A percentile compares a stretch with the other conserved stretches of the same genome.
Conservation (phyloP, 2,888 invertebrate species). For the Cerastis rubricosa region DNA sequence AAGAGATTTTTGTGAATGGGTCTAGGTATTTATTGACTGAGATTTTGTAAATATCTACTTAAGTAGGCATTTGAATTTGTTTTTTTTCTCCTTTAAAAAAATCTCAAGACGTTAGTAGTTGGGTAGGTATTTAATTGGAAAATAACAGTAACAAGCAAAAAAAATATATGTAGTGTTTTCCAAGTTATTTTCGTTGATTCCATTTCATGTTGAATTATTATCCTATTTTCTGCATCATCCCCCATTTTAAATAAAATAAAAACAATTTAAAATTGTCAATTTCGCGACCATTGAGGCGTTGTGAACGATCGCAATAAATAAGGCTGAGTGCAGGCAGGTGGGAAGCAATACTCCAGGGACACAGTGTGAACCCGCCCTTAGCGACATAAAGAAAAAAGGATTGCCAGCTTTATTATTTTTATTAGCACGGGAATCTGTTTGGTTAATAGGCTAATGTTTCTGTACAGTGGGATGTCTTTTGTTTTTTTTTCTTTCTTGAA, state of each 20-base stretch:
- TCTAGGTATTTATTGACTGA: conserved; percentile 39
- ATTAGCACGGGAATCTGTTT: conserved; percentile 81
- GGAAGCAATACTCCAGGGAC: conserved; percentile 79
- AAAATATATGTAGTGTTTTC: too few species aligned
- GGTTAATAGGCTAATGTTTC: conserved; percentile 67
- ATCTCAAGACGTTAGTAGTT: not conserved
- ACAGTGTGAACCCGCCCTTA: conserved; percentile 81
- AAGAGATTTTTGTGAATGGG: conserved; percentile 25
- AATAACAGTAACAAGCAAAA: not conserved
- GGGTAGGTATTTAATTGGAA: not conserved
- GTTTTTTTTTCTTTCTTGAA: not conserved
- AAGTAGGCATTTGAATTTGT: not conserved
- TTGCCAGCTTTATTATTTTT: conserved; percentile 87
- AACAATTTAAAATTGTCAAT: conserved; percentile 76
- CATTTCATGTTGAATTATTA: conserved; percentile 41
- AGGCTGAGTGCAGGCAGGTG: conserved; percentile 81
- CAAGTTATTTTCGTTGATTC: conserved; percentile 3
- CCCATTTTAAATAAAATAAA: conserved; percentile 59
- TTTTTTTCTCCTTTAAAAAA: not conserved
- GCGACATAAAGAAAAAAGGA: conserved; percentile 83
- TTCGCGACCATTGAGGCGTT: conserved; percentile 78
- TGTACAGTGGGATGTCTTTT: conserved; percentile 68
- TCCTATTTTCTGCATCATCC: conserved; percentile 46
- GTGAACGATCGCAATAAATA: conserved; percentile 84
- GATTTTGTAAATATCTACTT: not conserved